A percentile compares a stretch with the other conserved stretches of the same genome.
phyloP scores from a whole-genome alignment of 2,888 invertebrate species.

The Bellardia pandia region DNA sequence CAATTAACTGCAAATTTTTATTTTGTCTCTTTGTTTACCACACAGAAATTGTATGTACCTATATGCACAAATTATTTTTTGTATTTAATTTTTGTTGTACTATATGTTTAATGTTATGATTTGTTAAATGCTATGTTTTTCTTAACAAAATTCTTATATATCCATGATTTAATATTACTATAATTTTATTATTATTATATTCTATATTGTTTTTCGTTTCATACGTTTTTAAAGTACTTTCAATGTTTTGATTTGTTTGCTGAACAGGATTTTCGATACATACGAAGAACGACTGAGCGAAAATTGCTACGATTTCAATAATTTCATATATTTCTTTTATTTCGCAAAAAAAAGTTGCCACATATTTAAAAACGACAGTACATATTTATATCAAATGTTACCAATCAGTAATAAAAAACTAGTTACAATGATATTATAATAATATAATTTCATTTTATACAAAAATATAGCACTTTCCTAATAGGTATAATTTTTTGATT shows the following conservation, averaged over 20 bases:
- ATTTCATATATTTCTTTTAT: slow-evolving; percentile 21
- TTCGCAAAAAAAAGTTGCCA: slow-evolving; percentile 36
- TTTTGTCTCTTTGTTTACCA: slow-evolving; percentile 38
- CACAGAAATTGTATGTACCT: slow-evolving; percentile 10
- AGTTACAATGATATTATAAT: too few species aligned
- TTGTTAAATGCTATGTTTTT: background rate
- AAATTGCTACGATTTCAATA: slow-evolving; percentile 51
- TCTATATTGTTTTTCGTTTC: background rate
- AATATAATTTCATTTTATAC: too few species aligned
- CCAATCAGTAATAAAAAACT: background rate
- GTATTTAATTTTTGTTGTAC: background rate
- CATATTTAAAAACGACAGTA: background rate
- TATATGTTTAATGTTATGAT: background rate
- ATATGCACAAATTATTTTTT: slow-evolving; percentile 14
- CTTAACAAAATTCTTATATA: background rate
- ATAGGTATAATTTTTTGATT: too few species aligned
- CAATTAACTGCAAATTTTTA: slow-evolving; percentile 13
- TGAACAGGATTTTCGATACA: slow-evolving; percentile 44
- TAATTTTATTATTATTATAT: background rate
- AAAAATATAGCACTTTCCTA: too few species aligned
- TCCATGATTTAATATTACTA: background rate
- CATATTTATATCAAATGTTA: background rate
- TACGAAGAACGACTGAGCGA: slow-evolving; percentile 46
- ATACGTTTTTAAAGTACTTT: slow-evolving; percentile 19
- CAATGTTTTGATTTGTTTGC: slow-evolving; percentile 22